Conservation (phyloP, 2,797 vertebrate species). For the Anniella stebbinsi region DNA sequence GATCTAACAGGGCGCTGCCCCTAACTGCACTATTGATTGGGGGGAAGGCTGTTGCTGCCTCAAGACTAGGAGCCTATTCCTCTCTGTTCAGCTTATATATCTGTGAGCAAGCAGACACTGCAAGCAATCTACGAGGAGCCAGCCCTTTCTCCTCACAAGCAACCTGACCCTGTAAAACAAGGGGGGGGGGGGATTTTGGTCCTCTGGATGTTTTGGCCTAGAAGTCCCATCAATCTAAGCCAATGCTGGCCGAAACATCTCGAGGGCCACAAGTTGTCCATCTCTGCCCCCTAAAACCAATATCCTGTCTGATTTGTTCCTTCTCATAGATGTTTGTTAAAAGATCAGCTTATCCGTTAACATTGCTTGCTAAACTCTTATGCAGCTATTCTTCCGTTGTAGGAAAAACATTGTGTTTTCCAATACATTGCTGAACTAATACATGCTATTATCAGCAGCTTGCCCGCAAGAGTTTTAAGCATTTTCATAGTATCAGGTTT, state of each 20-base stretch:
- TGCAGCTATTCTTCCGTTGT: neutral
- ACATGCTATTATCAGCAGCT: neutral
- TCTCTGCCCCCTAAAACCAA: neutral
- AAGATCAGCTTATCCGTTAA: slow-evolving; percentile 22
- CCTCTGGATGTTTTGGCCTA: too few relatives aligned
- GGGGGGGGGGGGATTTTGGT: too few relatives aligned
- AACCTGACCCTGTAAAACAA: neutral
- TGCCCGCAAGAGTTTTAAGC: neutral
- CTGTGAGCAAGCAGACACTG: neutral
- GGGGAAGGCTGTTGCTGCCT: neutral
- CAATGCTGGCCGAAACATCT: too few relatives aligned
- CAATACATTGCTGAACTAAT: neutral
- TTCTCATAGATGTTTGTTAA: neutral
- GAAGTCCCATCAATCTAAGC: too few relatives aligned
- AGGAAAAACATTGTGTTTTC: neutral
- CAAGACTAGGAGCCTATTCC: neutral
- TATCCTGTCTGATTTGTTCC: neutral
- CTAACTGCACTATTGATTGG: neutral
- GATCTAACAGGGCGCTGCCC: too few relatives aligned
- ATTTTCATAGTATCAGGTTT: neutral
- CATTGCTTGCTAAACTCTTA: neutral
- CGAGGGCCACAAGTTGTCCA: too few relatives aligned
- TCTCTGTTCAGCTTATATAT: neutral
- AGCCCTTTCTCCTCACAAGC: neutral
- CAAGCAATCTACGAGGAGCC: neutral